phyloP scores from a whole-genome alignment of 2,888 invertebrate species.

The Limnephilus lunatus region DNA sequence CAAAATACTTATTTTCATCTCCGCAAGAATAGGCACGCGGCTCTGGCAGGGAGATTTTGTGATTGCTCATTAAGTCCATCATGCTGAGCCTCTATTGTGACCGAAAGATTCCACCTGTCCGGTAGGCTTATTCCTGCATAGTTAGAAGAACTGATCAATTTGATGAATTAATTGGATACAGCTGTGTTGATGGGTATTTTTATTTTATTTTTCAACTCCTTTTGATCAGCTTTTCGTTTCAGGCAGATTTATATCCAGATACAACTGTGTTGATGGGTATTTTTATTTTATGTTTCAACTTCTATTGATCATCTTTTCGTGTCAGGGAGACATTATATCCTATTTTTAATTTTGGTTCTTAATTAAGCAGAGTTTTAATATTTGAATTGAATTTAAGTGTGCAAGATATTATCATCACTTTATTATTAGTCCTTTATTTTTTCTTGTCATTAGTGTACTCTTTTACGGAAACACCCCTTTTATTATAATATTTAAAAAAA shows the following conservation, averaged over 20 bases:
- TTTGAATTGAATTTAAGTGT: background rate
- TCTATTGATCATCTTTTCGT: background rate
- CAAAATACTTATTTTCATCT: slow-evolving; percentile 3
- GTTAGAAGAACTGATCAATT: slow-evolving; percentile 7
- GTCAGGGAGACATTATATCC: background rate
- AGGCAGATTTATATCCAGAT: background rate
- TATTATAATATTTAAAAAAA: background rate
- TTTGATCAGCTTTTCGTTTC: background rate
- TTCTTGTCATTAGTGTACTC: background rate
- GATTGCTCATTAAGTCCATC: slow-evolving; percentile 44
- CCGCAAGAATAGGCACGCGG: slow-evolving; percentile 20
- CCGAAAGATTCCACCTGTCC: background rate
- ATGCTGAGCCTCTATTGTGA: slow-evolving; percentile 31
- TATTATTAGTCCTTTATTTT: background rate
- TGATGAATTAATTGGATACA: slow-evolving; percentile 25
- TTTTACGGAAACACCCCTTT: background rate
- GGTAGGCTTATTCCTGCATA: background rate
- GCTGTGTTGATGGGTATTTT: slow-evolving; percentile 11
- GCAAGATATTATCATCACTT: background rate
- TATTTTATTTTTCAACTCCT: background rate
- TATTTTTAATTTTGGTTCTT: background rate
- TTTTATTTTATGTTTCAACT: background rate
- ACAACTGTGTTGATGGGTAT: background rate
- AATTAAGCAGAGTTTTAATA: background rate
- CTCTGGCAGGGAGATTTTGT: slow-evolving; percentile 17